phyloP scores from a whole-genome alignment of 2,113 vertebrate genomes.

The Chaetorhynchus papuensis region DNA sequence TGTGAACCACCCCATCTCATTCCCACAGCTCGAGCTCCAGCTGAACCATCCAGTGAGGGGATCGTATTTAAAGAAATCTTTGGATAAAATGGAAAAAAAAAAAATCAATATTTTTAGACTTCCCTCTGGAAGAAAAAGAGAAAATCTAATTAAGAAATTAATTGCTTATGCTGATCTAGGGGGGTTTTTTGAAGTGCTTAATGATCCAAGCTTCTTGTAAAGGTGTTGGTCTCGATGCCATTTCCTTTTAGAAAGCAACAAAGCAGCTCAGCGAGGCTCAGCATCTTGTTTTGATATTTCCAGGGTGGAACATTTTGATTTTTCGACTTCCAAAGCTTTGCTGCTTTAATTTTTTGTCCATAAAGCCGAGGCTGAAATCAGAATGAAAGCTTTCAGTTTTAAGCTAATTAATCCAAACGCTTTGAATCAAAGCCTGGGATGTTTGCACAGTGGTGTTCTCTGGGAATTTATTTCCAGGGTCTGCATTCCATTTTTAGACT shows the following conservation, averaged over 20 bases:
- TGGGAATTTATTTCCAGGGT: constrained; percentile 35
- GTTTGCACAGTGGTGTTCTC: constrained; percentile 47
- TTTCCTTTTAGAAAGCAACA: constrained; percentile 31
- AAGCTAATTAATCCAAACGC: constrained; percentile 57
- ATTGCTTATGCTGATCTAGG: constrained; percentile 12
- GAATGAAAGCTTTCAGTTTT: constrained; percentile 47
- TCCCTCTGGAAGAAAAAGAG: neutral
- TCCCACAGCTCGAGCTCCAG: neutral
- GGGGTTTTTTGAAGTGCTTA: neutral
- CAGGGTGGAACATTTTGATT: constrained; percentile 35
- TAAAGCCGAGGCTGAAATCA: neutral
- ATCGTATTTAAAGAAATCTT: neutral
- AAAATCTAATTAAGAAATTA: constrained; percentile 7
- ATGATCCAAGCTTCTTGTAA: constrained; percentile 1
- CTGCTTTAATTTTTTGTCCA: constrained; percentile 7
- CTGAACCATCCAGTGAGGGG: neutral
- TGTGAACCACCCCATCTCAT: neutral
- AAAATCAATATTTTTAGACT: neutral
- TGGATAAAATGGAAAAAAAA: neutral
- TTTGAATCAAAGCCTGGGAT: constrained; percentile 43
- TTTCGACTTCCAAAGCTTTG: constrained; percentile 31
- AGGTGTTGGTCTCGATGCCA: constrained; percentile 22
- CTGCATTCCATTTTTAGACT: constrained; percentile 31
- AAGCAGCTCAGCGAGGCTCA: constrained; percentile 5
- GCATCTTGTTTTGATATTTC: constrained; percentile 43